A percentile compares a stretch with the other conserved stretches of the same genome.
Evolutionary conservation across 1,140 invertebrate species (phyloP).

Genomic region (Solen grandis): DNA sequence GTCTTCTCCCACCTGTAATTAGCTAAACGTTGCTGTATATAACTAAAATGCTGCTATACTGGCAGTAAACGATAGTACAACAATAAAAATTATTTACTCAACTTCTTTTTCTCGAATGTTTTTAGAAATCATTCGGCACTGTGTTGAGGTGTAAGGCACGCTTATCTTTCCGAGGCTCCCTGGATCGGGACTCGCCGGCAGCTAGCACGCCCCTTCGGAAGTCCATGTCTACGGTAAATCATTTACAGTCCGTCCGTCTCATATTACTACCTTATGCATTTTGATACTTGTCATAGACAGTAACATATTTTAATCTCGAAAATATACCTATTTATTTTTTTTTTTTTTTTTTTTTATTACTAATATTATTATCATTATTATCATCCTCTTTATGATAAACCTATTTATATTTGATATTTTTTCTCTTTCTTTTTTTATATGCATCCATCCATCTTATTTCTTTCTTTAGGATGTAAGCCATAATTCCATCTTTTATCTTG

Average conservation of each 20-base stretch:
- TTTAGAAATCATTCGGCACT: constrained; percentile 74
- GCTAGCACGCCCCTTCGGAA: constrained; percentile 62
- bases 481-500: too few relatives aligned
- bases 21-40: too few relatives aligned
- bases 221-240: constrained; percentile 64
- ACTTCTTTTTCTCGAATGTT: too few relatives aligned
- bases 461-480: too few relatives aligned
- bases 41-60: too few relatives aligned
- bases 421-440: too few relatives aligned
- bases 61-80: too few relatives aligned
- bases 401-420: not conserved
- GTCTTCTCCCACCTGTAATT: too few relatives aligned
- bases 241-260: not conserved
- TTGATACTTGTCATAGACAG: not conserved
- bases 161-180: constrained; percentile 73
- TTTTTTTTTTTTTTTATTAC: constrained; percentile 8
- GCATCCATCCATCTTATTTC: too few relatives aligned
- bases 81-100: too few relatives aligned
- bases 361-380: not conserved
- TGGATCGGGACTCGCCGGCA: constrained; percentile 63
- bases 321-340: constrained; percentile 5
- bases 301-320: not conserved
- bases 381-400: not conserved
- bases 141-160: constrained; percentile 73
- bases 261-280: not conserved